These are phyloP conservation scores for Cheumatopsyche charites DNA, from an alignment of 1,140 invertebrate genomes.

Conservation along the genomic window DNA sequence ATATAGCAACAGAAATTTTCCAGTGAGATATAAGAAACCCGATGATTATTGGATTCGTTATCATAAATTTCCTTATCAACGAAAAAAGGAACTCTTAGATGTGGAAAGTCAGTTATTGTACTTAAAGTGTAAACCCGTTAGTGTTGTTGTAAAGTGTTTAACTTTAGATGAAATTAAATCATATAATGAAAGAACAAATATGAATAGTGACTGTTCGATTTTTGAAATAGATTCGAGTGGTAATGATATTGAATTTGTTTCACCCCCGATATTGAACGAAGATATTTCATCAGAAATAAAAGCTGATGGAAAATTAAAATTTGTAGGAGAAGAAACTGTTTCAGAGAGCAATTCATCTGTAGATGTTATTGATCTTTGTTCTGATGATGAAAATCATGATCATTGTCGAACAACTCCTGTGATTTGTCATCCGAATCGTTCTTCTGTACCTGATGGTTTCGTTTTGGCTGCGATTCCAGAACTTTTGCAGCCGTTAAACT, in stretches of 20 bases:
- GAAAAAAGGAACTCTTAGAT: conserved; percentile 57
- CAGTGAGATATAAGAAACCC: conserved; percentile 56
- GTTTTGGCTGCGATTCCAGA: conserved; percentile 50
- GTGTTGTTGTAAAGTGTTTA: conserved; percentile 54
- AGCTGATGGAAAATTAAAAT: too few species aligned
- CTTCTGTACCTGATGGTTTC: not conserved
- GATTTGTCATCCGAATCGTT: conserved; percentile 24
- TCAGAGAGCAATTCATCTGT: not conserved
- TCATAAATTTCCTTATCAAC: conserved; percentile 55
- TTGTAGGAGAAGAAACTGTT: not conserved
- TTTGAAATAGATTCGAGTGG: not conserved
- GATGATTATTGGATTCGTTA: conserved; percentile 58
- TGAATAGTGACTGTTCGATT: not conserved
- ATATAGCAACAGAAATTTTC: conserved; percentile 55
- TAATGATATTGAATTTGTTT: conserved; percentile 45
- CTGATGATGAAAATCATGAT: conserved; percentile 59
- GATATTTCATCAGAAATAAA: not conserved
- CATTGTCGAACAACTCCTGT: conserved; percentile 54
- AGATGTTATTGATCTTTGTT: conserved; percentile 62
- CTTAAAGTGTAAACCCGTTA: conserved; percentile 56
- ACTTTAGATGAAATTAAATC: conserved; percentile 42
- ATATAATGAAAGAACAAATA: not conserved
- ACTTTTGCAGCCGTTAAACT: conserved; percentile 52
- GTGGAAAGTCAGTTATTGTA: conserved; percentile 56
- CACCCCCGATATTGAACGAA: conserved; percentile 13